phyloP scores from a whole-genome alignment of 92 coral and sea anemone species.

The Palythoa grandiflora region DNA sequence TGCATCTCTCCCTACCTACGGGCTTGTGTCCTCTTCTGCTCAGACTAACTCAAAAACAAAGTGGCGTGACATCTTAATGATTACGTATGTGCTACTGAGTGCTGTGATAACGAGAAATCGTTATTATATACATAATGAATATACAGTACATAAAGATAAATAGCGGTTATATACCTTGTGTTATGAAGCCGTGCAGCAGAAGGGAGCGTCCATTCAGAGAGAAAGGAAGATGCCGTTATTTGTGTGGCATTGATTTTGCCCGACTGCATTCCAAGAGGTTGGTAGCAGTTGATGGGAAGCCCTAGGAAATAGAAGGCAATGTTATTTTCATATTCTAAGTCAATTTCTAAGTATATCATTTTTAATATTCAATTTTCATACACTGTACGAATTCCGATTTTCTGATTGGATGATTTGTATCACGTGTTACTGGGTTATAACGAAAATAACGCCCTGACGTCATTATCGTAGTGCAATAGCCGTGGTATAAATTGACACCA shows the following conservation, averaged over 20 bases:
- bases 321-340: background rate
- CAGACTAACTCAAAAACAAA: background rate
- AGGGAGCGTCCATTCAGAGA: slow-evolving; percentile 40
- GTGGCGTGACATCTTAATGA: background rate
- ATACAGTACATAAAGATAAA: background rate
- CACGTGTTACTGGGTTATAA: too few species aligned
- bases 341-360: background rate
- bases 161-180: slow-evolving; percentile 13
- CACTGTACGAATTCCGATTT: too few species aligned
- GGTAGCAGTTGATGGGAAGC: background rate
- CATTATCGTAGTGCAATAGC: too few species aligned
- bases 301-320: background rate
- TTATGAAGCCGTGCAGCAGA: slow-evolving; percentile 57
- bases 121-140: background rate
- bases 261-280: slow-evolving; percentile 36
- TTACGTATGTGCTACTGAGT: too few species aligned
- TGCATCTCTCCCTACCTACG: too few species aligned
- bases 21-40: background rate
- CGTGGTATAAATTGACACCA: too few species aligned
- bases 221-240: slow-evolving; percentile 35
- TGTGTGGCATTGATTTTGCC: slow-evolving; percentile 28
- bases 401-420: too few species aligned
- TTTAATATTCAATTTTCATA: too few species aligned
- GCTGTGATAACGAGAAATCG: background rate
- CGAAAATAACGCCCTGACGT: too few species aligned